These are phyloP conservation scores for Parapristionchus giblindavisi DNA, from an alignment of 2,888 invertebrate genomes.

Conservation along the genomic window DNA sequence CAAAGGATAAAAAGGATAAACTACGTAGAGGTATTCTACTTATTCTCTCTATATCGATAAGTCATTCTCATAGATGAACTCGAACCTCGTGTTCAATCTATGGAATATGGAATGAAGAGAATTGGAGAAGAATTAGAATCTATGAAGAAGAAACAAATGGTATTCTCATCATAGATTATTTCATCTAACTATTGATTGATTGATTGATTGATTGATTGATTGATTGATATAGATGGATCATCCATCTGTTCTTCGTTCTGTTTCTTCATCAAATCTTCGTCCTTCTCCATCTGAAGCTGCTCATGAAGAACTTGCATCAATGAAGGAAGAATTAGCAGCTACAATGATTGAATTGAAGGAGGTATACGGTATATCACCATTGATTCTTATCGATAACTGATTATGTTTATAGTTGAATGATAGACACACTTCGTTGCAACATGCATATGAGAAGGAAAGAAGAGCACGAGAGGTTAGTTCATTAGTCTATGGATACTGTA, in stretches of 20 bases:
- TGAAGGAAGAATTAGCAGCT: conserved; percentile 32
- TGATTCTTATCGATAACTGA: background rate
- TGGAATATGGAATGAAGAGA: conserved; percentile 20
- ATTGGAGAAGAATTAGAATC: conserved; percentile 31
- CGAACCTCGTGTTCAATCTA: conserved; percentile 11
- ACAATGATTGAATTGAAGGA: conserved; percentile 29
- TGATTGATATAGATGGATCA: background rate
- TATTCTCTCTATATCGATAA: no score
- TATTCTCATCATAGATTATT: background rate
- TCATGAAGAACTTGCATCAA: background rate
- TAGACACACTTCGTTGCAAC: background rate
- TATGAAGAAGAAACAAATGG: conserved; percentile 15
- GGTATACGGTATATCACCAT: background rate
- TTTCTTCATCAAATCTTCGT: conserved; percentile 5
- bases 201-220: background rate
- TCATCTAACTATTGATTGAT: background rate
- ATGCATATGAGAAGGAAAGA: conserved; percentile 29
- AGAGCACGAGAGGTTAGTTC: conserved; percentile 21
- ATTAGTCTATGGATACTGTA: background rate
- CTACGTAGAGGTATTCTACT: background rate
- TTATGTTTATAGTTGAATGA: conserved; percentile 11
- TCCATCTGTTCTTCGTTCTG: background rate
- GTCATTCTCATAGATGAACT: background rate
- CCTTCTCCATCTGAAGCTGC: conserved; percentile 22
- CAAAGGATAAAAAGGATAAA: background rate